Evolutionary conservation across 2,888 invertebrate genomes (phyloP).

Genomic region (Limenitis camilla): DNA sequence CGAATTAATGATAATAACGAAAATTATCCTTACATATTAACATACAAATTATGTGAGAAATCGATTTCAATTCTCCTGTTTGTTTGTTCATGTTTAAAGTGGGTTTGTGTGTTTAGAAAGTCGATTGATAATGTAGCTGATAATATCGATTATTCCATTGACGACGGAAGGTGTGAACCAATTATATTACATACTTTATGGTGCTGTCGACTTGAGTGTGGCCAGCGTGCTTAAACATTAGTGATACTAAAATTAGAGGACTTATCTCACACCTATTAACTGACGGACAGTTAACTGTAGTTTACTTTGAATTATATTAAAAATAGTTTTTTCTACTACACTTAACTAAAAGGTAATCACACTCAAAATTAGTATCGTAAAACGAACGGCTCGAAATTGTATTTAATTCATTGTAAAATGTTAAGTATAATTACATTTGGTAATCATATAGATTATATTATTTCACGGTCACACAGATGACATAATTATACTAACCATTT

Average conservation of each 20-base stretch:
- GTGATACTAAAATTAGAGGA: not conserved
- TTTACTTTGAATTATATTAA: no score
- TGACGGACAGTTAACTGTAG: no score
- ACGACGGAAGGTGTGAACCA: slow-evolving; percentile 9
- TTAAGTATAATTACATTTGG: no score
- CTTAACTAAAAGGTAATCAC: no score
- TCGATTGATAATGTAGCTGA: slow-evolving; percentile 13
- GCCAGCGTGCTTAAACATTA: not conserved
- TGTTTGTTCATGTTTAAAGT: slow-evolving; percentile 14
- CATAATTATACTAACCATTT: no score
- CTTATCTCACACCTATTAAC: no score
- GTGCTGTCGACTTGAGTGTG: not conserved
- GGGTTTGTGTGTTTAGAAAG: slow-evolving; percentile 20
- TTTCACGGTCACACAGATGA: no score
- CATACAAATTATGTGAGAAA: slow-evolving; percentile 31
- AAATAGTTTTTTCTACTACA: no score
- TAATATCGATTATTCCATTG: slow-evolving; percentile 16
- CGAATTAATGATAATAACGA: slow-evolving; percentile 38
- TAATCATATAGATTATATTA: no score
- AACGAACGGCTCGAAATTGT: no score
- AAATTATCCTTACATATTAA: slow-evolving; percentile 36
- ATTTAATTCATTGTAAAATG: no score
- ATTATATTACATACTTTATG: slow-evolving; percentile 7
- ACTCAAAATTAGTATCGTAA: no score
- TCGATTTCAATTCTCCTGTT: slow-evolving; percentile 16